Percentiles rank a stretch among this genome's conserved stretches.
Conservation (phyloP, 2,113 vertebrate genomes). For the Cynocephalus volans region DNA sequence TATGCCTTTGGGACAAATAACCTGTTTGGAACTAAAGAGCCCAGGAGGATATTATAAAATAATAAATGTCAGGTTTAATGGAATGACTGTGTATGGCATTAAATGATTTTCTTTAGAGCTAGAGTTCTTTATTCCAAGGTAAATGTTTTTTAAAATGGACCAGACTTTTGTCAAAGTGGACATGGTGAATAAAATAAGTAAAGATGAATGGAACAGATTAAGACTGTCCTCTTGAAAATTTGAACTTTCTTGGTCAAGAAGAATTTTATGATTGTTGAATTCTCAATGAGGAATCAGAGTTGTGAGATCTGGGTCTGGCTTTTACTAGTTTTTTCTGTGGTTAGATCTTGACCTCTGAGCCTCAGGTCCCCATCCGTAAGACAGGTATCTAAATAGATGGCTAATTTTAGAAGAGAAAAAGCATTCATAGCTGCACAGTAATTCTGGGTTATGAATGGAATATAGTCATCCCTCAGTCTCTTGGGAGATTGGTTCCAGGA, state of each 20-base stretch:
- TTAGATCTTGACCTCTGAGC: not conserved
- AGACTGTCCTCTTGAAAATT: not conserved
- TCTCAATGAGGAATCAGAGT: not conserved
- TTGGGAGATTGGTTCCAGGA: not conserved
- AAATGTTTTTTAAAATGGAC: slow-evolving; percentile 49
- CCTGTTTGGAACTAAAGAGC: not conserved
- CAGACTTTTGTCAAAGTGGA: not conserved
- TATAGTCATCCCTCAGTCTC: not conserved
- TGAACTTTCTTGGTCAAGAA: not conserved
- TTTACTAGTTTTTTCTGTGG: not conserved
- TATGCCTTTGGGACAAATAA: slow-evolving; percentile 49
- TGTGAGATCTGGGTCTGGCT: not conserved
- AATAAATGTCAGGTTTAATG: not conserved
- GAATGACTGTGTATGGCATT: not conserved
- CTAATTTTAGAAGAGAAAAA: not conserved
- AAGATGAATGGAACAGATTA: not conserved
- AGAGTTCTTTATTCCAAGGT: not conserved
- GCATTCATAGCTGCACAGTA: not conserved
- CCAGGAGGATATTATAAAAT: not conserved
- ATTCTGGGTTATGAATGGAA: not conserved
- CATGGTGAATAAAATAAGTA: not conserved
- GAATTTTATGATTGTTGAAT: slow-evolving; percentile 13
- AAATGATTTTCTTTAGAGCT: slow-evolving; percentile 39
- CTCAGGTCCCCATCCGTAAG: not conserved
- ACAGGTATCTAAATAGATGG: not conserved